These are phyloP conservation scores for Eutolmus rufibarbis DNA, from an alignment of 2,888 invertebrate species.

Conservation along the genomic window DNA sequence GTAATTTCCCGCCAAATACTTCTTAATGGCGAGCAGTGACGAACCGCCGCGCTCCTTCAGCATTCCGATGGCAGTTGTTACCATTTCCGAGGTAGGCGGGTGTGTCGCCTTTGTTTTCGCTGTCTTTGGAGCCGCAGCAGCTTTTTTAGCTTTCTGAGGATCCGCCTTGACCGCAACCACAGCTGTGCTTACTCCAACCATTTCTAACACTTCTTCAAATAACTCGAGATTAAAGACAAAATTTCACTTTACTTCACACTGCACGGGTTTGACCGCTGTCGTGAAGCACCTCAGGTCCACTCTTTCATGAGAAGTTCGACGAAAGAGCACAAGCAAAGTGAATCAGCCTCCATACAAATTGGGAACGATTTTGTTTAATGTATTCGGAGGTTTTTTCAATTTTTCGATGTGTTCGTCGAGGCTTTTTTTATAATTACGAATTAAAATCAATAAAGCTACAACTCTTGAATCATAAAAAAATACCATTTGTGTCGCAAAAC, in stretches of 20 bases:
- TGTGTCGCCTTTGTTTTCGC: conserved; percentile 52
- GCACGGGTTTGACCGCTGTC: not conserved
- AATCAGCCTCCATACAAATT: not conserved
- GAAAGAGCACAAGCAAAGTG: not conserved
- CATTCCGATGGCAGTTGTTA: conserved; percentile 65
- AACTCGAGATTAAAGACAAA: not conserved
- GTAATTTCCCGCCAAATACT: conserved; percentile 69
- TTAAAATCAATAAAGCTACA: not conserved
- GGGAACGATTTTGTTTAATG: not conserved
- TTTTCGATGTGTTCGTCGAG: not conserved
- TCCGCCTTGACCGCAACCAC: not conserved
- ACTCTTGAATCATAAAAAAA: not conserved
- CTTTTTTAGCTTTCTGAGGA: not conserved
- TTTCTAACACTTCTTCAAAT: not conserved
- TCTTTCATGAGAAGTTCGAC: not conserved
- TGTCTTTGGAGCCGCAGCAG: not conserved
- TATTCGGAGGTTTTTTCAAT: not conserved
- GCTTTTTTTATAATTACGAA: not conserved
- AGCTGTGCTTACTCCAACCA: not conserved
- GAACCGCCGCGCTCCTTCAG: conserved; percentile 68
- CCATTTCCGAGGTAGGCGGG: conserved; percentile 67
- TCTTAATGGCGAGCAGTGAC: conserved; percentile 65
- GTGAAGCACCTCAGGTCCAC: not conserved
- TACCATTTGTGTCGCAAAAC: not conserved
- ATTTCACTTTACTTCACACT: not conserved